These are phyloP conservation scores for Chaetogeoica ovagalla DNA, from an alignment of 2,888 invertebrate species.

Conservation along the genomic window DNA sequence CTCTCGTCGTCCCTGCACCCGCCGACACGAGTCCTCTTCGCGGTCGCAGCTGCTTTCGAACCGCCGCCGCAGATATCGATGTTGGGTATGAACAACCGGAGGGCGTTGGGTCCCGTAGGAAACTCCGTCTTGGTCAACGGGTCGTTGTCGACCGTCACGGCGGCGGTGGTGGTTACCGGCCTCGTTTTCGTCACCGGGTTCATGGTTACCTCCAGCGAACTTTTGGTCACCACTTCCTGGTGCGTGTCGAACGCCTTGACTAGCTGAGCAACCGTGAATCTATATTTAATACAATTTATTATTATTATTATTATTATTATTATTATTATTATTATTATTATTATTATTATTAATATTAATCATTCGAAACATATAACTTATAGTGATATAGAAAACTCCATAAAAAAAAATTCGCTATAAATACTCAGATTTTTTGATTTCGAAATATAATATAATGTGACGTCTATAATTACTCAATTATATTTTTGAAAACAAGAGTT, in stretches of 20 bases:
- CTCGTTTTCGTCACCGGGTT: constrained; percentile 55
- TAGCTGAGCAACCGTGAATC: constrained; percentile 62
- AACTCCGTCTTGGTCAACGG: constrained; percentile 57
- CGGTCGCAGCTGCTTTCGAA: neutral
- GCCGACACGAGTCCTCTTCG: constrained; percentile 18
- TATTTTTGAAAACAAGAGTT: too few relatives aligned
- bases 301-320: too few relatives aligned
- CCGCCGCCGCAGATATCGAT: constrained; percentile 58
- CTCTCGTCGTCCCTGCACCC: constrained; percentile 27
- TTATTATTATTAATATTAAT: too few relatives aligned
- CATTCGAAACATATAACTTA: too few relatives aligned
- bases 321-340: too few relatives aligned
- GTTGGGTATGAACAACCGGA: constrained; percentile 62
- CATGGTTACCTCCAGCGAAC: constrained; percentile 62
- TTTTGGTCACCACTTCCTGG: constrained; percentile 61
- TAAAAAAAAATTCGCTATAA: too few relatives aligned
- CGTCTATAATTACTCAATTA: too few relatives aligned
- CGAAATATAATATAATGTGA: too few relatives aligned
- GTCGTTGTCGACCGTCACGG: neutral
- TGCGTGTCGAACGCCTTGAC: constrained; percentile 62
- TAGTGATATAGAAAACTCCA: too few relatives aligned
- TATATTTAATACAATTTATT: neutral
- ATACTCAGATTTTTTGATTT: too few relatives aligned
- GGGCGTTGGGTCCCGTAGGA: constrained; percentile 62
- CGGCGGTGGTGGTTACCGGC: neutral